These are phyloP conservation scores for Holocentrus rufus DNA, from an alignment of 2,797 vertebrate genomes.

Conservation along the genomic window DNA sequence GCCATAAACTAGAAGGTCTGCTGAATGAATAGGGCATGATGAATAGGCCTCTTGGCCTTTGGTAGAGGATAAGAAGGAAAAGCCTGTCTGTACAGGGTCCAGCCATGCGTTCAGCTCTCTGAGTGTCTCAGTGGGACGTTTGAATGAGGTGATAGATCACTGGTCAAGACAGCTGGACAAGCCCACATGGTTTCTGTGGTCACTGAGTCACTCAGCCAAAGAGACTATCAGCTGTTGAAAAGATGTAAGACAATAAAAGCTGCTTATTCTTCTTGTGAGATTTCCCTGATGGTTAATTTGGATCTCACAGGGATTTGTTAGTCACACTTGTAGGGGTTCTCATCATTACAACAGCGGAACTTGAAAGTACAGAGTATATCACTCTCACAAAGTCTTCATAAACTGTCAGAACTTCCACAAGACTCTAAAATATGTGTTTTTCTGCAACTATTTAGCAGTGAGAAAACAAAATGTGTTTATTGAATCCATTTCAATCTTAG, in stretches of 20 bases:
- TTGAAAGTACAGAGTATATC: no score
- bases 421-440: conserved; percentile 11
- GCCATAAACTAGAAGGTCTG: background rate
- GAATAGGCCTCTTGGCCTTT: conserved; percentile 6
- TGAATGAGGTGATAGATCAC: conserved; percentile 42
- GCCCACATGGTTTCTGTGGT: conserved; percentile 49
- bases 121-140: conserved; percentile 43
- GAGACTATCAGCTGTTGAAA: conserved; percentile 44
- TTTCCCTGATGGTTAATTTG: background rate
- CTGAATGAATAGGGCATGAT: background rate
- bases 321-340: no score
- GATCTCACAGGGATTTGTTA: background rate
- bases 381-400: conserved; percentile 8
- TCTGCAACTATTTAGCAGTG: background rate
- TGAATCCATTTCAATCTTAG: conserved; percentile 3
- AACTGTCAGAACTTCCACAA: background rate
- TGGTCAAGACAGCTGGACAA: conserved; percentile 53
- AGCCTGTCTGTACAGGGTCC: conserved; percentile 16
- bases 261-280: conserved; percentile 30
- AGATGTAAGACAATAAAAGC: conserved; percentile 24
- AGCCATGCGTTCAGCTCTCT: conserved; percentile 36
- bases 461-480: conserved; percentile 16
- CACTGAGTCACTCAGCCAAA: conserved; percentile 47
- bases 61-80: conserved; percentile 8
- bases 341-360: no score